Evolutionary conservation across 2,888 invertebrate genomes (phyloP).

Genomic region (Drosophila multiciliata): DNA sequence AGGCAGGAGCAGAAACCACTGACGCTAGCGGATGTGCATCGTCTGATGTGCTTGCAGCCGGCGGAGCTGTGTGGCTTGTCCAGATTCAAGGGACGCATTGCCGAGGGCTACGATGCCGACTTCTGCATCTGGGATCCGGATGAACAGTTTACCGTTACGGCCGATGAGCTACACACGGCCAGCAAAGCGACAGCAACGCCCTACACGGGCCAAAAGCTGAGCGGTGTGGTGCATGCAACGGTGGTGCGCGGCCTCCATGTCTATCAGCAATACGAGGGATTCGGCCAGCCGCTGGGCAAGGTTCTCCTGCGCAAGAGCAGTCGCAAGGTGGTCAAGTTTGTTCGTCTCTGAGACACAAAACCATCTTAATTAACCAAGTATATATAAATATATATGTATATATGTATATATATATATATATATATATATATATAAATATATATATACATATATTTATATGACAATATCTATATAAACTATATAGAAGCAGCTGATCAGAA

Average conservation of each 20-base stretch:
- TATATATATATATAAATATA: not conserved
- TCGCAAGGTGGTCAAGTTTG: constrained; percentile 84
- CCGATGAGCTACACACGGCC: constrained; percentile 88
- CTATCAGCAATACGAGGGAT: constrained; percentile 85
- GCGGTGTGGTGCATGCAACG: constrained; percentile 88
- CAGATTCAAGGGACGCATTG: constrained; percentile 87
- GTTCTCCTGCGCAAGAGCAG: constrained; percentile 80
- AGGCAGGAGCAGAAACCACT: constrained; percentile 82
- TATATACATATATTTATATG: too few relatives aligned
- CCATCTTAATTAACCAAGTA: constrained; percentile 52
- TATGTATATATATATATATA: not conserved
- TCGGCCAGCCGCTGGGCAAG: constrained; percentile 84
- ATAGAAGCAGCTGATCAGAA: not conserved
- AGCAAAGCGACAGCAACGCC: constrained; percentile 88
- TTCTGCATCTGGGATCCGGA: constrained; percentile 90
- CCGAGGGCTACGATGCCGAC: constrained; percentile 89
- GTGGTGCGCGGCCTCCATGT: constrained; percentile 88
- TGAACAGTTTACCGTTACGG: constrained; percentile 86
- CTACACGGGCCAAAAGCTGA: constrained; percentile 87
- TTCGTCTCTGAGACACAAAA: constrained; percentile 66
- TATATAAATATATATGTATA: not conserved
- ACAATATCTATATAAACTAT: not conserved
- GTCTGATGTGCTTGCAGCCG: constrained; percentile 87
- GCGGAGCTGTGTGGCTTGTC: constrained; percentile 88
- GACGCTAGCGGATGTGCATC: constrained; percentile 86